Base-by-base conservation (phyloP, 92 coral and sea anemone species). In the Zoanthus gigantus region DNA sequence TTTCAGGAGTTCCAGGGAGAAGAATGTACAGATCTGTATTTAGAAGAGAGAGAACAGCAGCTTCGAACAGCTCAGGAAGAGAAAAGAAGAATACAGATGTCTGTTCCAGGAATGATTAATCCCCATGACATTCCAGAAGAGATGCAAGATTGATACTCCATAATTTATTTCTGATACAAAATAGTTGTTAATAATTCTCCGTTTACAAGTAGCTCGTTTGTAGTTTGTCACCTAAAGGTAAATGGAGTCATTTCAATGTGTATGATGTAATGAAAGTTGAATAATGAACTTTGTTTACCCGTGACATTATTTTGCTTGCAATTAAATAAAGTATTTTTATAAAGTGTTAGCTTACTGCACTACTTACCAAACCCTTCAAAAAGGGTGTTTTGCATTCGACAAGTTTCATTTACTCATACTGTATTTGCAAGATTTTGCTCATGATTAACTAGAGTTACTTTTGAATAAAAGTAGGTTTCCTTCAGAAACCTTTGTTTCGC, bases 41-140 rank as follows among this genome's bases (percentile, higher is more conserved):
- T 97, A 72, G 97, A 95, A 79, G 99, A 97, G 56, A 90, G 98
- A 71, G 99, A 97, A 86, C 66, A 85, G 7, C 98, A 97, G 48
- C 90, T 97, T 13, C 86, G 78, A 63, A 63, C 94, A 12, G 99
- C 99, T 0, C 98, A 97, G 84, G 99, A 97, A n/a, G 99, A 95
- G 57, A 97, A 97, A 30, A 76, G 99, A 44, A 89, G 94, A 65
- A 92, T 97, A 46, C 99, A 97, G 77, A 87, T 97, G 74, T 91
- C 99, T 67, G 99, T 97, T 9, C 99, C 99, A 18, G 99, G 99
- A 50, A 92, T 97, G 14, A 92, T 97, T 52, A 97, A 97, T 47
- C 99, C 99, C 2, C 99, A 97, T 78, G 99, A 97, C 91, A 90
- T 97, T 74, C 99, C 99, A 42, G 99, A 97, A 74, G 99, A 97